Conservation (phyloP, 2,113 vertebrate species). For the Gallinago paraguaiae region DNA sequence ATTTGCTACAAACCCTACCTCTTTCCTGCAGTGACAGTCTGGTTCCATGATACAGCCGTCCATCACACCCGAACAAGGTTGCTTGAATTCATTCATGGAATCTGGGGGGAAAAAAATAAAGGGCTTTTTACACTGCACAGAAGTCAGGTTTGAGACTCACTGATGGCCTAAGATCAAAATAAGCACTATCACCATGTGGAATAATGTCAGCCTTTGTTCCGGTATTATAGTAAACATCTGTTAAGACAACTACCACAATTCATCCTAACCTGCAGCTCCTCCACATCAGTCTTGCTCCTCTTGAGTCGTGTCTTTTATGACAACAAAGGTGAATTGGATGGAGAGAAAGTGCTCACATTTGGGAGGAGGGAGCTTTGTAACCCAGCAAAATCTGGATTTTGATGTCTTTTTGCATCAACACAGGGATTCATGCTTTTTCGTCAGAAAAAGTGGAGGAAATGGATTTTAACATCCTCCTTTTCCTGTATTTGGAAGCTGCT, state of each 20-base stretch:
- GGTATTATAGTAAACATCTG: not conserved
- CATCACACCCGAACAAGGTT: not conserved
- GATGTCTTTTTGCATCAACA: not conserved
- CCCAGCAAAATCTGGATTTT: not conserved
- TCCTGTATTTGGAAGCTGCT: not conserved
- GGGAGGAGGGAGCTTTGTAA: not conserved
- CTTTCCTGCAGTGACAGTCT: not conserved
- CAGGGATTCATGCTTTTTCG: not conserved
- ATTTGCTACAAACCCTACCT: not conserved
- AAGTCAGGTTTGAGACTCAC: not conserved
- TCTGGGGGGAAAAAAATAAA: not conserved
- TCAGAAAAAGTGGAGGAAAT: not conserved
- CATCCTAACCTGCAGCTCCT: not conserved
- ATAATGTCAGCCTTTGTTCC: not conserved
- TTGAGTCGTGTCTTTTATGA: not conserved
- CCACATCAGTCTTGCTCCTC: not conserved
- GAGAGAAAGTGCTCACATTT: not conserved
- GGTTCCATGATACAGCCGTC: not conserved
- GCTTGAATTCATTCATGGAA: not conserved
- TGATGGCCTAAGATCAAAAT: not conserved
- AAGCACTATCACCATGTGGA: not conserved
- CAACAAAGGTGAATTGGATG: not conserved
- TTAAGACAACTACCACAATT: not conserved
- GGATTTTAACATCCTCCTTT: not conserved
- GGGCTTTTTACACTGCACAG: not conserved